Evolutionary conservation across 2,797 vertebrate species (phyloP).

Genomic region (Enteromius afrohamiltoni): DNA sequence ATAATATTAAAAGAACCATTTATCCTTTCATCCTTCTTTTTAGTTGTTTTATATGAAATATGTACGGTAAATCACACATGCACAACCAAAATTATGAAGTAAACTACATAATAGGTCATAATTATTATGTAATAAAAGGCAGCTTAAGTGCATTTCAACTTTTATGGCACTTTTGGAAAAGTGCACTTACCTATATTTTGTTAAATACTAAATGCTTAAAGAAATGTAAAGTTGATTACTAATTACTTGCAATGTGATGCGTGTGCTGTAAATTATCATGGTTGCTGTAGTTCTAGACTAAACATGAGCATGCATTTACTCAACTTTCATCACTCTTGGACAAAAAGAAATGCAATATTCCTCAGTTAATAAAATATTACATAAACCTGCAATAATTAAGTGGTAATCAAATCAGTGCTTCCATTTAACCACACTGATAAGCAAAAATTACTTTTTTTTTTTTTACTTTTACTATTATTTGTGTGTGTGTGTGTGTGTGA

Average conservation of each 20-base stretch:
- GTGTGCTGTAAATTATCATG: neutral
- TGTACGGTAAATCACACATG: too few species aligned
- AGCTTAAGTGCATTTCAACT: neutral
- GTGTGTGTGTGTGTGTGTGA: too few species aligned
- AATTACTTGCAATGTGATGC: neutral
- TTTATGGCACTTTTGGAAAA: neutral
- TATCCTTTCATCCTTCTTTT: neutral
- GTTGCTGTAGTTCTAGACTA: neutral
- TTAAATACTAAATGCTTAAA: neutral
- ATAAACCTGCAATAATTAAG: neutral
- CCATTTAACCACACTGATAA: neutral
- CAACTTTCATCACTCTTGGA: neutral
- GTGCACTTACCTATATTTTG: neutral
- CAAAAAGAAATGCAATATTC: neutral
- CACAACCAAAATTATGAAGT: too few species aligned
- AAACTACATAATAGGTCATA: neutral
- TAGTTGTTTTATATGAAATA: neutral
- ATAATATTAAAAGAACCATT: neutral
- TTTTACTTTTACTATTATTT: too few species aligned
- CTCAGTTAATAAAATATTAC: neutral
- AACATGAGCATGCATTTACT: neutral
- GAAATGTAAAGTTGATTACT: neutral
- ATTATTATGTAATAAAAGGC: neutral
- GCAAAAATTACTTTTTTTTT: neutral
- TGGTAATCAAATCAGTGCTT: neutral